Base-by-base conservation (phyloP, 2,797 vertebrate genomes). In the Sebastes dallii region DNA sequence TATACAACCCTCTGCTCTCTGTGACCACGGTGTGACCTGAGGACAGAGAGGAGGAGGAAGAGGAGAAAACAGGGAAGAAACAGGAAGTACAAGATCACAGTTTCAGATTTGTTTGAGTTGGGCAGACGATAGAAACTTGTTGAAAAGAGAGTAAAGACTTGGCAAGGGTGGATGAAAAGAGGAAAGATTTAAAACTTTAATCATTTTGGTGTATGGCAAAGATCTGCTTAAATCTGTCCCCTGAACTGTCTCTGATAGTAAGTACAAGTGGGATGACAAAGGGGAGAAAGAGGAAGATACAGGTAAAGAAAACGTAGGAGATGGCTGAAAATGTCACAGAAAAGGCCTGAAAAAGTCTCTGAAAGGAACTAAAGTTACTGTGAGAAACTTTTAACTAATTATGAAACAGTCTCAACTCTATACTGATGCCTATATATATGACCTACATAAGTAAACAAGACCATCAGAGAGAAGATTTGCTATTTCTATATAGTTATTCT, bases 1-100 rank as follows among this genome's bases (percentile, higher is more conserved):
- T 96, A 8, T 97, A 96, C 86, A 97, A 96, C 86, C 96, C 96
- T 0, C 91, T 97, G 73, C 95, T 97, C 0, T 97, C 97, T 0
- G 96, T 97, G 64, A 97, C 97, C 84, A 97, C 96, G 0, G 96
- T 97, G 34, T 94, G 86, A 93, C 3, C 5, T 8, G 56, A 34
- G 5, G 42, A 32, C 8, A 2, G 16, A 3, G 29, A 6, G 18
- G 42, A 29, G 36, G 36, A 59, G 13, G 29, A 34, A 1, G 13
- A 25, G 22, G 54, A 56, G 54, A 30, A 4, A 66, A 32, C 3
- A 27, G 59, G 46, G 30, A 50, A 18, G 20, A 59, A 9, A 14
- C 12, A 39, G 39, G 22, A 55, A 27, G 20, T 30, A 7, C 3
- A 24, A n/a, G n/a, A 64, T 36, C 2, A 9, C 10, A 13, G 24